Evolutionary conservation across 2,113 vertebrate species (phyloP), one percentile per base, ranked within the genome.

Genomic region (Sitta europaea): DNA sequence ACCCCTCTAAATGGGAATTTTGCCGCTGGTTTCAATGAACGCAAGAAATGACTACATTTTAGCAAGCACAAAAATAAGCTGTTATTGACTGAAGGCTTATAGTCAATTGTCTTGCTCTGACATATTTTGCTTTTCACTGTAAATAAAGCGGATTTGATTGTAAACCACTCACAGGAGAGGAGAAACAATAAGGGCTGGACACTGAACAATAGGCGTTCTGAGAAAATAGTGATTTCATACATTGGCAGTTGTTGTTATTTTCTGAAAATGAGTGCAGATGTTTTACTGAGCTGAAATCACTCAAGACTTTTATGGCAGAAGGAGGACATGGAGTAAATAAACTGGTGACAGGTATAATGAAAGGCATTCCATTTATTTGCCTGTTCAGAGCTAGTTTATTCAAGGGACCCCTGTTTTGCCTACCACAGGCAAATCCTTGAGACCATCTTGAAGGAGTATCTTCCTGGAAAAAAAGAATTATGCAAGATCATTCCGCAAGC

Each of bases 171-270:
- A 47, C 42, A 95, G 90, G 71, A 95, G 94, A 92, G 74, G 86
- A 90, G 90, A 88, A 96, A 94, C 93, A 96, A 94, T 96, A 86
- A 88, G 87, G 91, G 84, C 76, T 3, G 2, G 71, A 68, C 72
- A 65, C 81, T 29, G 88, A 96, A 96, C 96, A 95, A 96, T 53
- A 47, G 75, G 55, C 3, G 0, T 73, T 92, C 78, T 71, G 88
- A 96, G 92, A 96, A 97, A 96, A 95, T 2, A 63, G 75, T 96
- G 93, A 97, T 88, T 96, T 96, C 92, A 94, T 93, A 54, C 75
- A 48, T 79, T 95, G 95, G 93, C 75, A 90, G 75, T 88, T 51
- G 70, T 62, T 90, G 86, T 86, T 94, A 95, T 87, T 90, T 88
- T 96, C 93, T 93, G 88, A 92, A 94, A 96, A 93, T 33, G 86